Base-by-base conservation (phyloP, 1,140 invertebrate genomes). In the Leptestheria dahalacensis region DNA sequence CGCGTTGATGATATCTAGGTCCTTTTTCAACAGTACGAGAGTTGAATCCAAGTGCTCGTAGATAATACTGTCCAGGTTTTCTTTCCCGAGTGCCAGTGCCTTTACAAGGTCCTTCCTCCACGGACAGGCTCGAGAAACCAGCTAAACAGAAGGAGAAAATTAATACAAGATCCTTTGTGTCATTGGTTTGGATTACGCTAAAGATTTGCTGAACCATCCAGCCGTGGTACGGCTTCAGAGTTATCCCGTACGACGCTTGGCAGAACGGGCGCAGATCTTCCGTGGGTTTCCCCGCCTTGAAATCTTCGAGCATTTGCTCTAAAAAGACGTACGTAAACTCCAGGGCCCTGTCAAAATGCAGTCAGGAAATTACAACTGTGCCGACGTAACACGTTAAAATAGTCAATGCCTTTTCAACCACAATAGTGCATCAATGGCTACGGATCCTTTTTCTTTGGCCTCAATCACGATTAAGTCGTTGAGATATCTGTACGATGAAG, bases 121-220 rank as follows among this genome's bases (percentile, higher is more conserved):
- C 12, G 74, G 74, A 21, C 68, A 65, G 66, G 69, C 71, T 33
- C 68, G 65, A 4, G 70, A 68, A 9, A 75, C 61, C 1, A 74
- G 58, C 73, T 75, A 28, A 21, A 62, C 65, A 57, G 46, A 33
- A 60, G 64, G 51, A 53, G 62, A 49, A 50, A 56, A 59, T 10
- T 51, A 47, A 48, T 50, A 57, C 55, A 54, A 49, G 20, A 26
- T 2, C 52, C 20, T 12, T 11, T 48, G 18, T 28, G 41, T 26
- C 15, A 60, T 18, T 12, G 12, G 60, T 28, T 23, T 24, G 59
- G 51, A 70, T 72, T 76, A 83, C 82, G 61, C 68, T 67, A 70
- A 83, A 83, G 15, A 83, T 67, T 70, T 82, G 76, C 66, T 80
- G 78, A 11, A 78, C 76, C 66, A 82, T 72, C 80, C 81, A 84